phyloP scores from a whole-genome alignment of 2,888 invertebrate species.

The Dasypolia templi region DNA sequence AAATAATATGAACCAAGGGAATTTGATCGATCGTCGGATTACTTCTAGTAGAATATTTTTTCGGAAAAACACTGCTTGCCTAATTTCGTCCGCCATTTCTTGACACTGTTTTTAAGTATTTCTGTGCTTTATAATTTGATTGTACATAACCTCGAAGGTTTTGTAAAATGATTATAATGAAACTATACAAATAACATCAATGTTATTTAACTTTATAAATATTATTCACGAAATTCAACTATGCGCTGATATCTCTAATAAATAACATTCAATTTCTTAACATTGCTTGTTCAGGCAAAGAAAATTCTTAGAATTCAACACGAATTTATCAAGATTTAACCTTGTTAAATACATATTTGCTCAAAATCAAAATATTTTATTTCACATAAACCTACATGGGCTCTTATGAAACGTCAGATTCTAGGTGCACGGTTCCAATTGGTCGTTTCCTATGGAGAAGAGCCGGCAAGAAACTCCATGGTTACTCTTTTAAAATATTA shows the following conservation, averaged over 20 bases:
- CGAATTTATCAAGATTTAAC: constrained; percentile 26
- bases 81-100: constrained; percentile 16
- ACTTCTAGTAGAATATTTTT: neutral
- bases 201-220: neutral
- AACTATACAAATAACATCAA: neutral
- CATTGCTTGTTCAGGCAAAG: constrained; percentile 8
- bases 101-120: constrained; percentile 10
- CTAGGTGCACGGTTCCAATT: no score
- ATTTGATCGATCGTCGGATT: neutral
- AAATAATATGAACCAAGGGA: neutral
- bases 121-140: constrained; percentile 1
- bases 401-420: no score
- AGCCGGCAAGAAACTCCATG: no score
- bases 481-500: no score
- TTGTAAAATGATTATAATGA: constrained; percentile 12
- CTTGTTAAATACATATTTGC: constrained; percentile 6
- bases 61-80: neutral
- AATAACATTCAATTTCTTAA: constrained; percentile 26
- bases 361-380: neutral
- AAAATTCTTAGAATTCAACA: constrained; percentile 40
- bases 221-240: constrained; percentile 27
- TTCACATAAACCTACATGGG: no score
- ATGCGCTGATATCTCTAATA: constrained; percentile 29
- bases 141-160: neutral
- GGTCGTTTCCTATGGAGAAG: no score